Evolutionary conservation across 2,113 vertebrate genomes (phyloP).

Genomic region (Burhinus bistriatus): DNA sequence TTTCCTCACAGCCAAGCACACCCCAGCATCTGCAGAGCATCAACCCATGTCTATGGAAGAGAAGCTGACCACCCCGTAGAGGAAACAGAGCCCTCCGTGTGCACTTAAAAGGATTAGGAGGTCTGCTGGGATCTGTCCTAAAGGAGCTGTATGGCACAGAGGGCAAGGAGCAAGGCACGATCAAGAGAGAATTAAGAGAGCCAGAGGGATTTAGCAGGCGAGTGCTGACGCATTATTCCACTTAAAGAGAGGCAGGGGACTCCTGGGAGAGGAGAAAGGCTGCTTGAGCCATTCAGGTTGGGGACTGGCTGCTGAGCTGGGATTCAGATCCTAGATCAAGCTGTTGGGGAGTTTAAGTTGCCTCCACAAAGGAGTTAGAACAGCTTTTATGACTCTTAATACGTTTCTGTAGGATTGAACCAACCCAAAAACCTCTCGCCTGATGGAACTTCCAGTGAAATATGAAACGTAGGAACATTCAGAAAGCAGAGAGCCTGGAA

Average conservation of each 20-base stretch:
- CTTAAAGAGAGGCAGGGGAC: not conserved
- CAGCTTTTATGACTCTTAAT: too few species aligned
- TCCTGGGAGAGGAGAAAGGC: not conserved
- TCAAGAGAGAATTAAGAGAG: not conserved
- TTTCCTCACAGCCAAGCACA: not conserved
- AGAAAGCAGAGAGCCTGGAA: not conserved
- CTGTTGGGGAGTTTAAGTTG: not conserved
- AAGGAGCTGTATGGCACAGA: not conserved
- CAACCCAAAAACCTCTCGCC: accelerated
- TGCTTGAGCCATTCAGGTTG: not conserved
- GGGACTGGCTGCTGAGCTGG: not conserved
- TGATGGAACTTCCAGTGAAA: not conserved
- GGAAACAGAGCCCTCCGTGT: not conserved
- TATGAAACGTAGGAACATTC: not conserved
- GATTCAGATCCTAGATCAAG: not conserved
- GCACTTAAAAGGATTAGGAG: not conserved
- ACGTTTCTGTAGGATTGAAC: not conserved
- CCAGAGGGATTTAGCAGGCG: not conserved
- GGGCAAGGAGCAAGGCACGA: not conserved
- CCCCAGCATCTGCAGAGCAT: not conserved
- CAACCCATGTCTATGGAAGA: not conserved
- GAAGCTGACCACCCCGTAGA: not conserved
- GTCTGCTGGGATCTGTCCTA: not conserved
- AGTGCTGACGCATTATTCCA: not conserved
- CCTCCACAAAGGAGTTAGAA: not conserved